phyloP scores from a whole-genome alignment of 2,113 vertebrate species.

The Nerophis lumbriciformis region DNA sequence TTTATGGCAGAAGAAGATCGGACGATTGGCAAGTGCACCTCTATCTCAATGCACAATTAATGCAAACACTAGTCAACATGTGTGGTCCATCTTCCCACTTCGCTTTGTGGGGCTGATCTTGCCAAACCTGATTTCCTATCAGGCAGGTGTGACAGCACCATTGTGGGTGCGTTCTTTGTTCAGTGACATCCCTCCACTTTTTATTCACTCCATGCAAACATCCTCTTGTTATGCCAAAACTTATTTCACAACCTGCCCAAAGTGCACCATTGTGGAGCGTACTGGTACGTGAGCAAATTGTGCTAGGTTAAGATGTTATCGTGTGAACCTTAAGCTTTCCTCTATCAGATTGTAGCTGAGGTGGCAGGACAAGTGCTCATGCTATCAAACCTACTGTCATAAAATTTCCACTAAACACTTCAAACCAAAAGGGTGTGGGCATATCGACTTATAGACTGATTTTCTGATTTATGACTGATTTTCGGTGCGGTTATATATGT shows the following conservation, averaged over 20 bases:
- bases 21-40: neutral
- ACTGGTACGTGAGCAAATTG: conserved; percentile 7
- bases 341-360: conserved; percentile 36
- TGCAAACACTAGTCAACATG: neutral
- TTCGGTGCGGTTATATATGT: no score
- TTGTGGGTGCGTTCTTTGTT: conserved; percentile 1
- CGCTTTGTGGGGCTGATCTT: conserved; percentile 30
- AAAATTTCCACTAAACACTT: conserved; percentile 17
- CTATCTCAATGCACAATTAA: neutral
- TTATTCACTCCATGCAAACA: neutral
- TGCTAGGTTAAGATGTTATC: conserved; percentile 36
- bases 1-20: conserved; percentile 22
- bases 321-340: conserved; percentile 54
- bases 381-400: conserved; percentile 38
- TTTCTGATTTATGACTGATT: conserved; percentile 4
- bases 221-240: neutral
- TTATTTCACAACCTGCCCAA: neutral
- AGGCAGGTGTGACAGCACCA: conserved; percentile 30
- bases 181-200: neutral
- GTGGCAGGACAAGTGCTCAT: conserved; percentile 12
- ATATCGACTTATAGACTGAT: neutral
- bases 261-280: conserved; percentile 8
- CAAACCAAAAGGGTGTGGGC: neutral
- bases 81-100: neutral
- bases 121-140: conserved; percentile 59